Evolutionary conservation across 2,888 invertebrate genomes (phyloP).

Genomic region (Agrotis puta): DNA sequence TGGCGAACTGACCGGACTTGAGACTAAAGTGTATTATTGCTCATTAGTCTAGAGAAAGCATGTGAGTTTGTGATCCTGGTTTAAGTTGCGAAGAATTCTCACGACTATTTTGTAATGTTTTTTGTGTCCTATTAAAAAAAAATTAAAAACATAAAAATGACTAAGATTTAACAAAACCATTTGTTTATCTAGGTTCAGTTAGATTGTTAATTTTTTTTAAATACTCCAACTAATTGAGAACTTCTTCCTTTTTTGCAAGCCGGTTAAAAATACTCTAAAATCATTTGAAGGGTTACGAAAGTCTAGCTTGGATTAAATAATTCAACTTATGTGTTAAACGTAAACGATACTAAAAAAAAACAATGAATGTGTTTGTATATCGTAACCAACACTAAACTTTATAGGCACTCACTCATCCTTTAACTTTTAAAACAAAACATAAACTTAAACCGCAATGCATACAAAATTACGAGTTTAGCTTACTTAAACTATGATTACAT

Average conservation of each 20-base stretch:
- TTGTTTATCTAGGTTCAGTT: too few relatives aligned
- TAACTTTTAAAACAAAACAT: conserved; percentile 14
- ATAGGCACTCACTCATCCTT: background rate
- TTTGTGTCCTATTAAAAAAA: too few relatives aligned
- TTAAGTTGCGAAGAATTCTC: background rate
- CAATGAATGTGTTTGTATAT: background rate
- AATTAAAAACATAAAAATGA: too few relatives aligned
- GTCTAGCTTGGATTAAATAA: background rate
- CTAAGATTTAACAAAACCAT: too few relatives aligned
- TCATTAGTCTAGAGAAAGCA: conserved; percentile 45
- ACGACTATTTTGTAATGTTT: background rate
- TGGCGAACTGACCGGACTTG: conserved; percentile 21
- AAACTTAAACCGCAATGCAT: conserved; percentile 27
- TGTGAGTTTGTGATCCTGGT: conserved; percentile 15
- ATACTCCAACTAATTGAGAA: too few relatives aligned
- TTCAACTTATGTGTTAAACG: background rate
- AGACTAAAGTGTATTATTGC: conserved; percentile 27
- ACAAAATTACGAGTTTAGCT: conserved; percentile 31
- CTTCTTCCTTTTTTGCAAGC: too few relatives aligned
- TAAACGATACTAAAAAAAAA: background rate
- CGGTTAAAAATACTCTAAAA: too few relatives aligned
- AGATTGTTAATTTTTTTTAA: too few relatives aligned
- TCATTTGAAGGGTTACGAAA: too few relatives aligned
- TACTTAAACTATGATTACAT: conserved; percentile 46
- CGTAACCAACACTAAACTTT: background rate